Evolutionary conservation across 1,140 invertebrate genomes (phyloP), one percentile per base, ranked within the genome.

Genomic region (Dreissena rostriformis): DNA sequence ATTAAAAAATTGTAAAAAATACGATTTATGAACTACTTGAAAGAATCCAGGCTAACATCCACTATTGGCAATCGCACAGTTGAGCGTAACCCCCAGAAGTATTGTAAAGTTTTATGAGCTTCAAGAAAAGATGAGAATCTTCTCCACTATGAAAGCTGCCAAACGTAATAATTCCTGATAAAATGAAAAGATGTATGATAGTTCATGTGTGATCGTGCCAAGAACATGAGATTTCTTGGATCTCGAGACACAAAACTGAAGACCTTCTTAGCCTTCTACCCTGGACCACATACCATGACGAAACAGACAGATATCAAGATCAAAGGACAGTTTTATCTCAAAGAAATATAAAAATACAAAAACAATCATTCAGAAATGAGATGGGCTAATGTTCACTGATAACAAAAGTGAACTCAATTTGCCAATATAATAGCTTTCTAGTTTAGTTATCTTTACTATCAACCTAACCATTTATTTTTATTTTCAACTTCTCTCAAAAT

Each of bases 101-200:
- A 61, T 61, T 61, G 57, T 61, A 61, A 61, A 24, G 57, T 61
- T 61, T 61, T n/a, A n/a, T 11, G 12, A 19, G 22, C 17, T n/a
- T 19, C 17, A 61, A 4, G 17, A 24, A 61, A 24, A 61, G 57
- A 61, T n/a, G 39, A 11, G 17, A 57, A 61, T 61, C 57, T 61
- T 68, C 67, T n/a, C 57, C 49, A 29, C 49, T 17, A 68, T 67
- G 66, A 78, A 68, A 26, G 17, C 17, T 72, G 55, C 68, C 51
- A 72, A 78, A 76, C 55, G 63, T 72, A 84, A 61, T 81, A 75
- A 74, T 81, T 85, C 51, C 53, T 53, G 61, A 75, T 86, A 65
- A 63, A 66, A 28, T 26, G 15, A 26, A 65, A 86, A 73, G 67
- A 66, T 78, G 53, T 19, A 75, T 70, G 68, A 76, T 76, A n/a